Base-by-base conservation (phyloP, 2,113 vertebrate genomes). In the Takifugu bimaculatus region DNA sequence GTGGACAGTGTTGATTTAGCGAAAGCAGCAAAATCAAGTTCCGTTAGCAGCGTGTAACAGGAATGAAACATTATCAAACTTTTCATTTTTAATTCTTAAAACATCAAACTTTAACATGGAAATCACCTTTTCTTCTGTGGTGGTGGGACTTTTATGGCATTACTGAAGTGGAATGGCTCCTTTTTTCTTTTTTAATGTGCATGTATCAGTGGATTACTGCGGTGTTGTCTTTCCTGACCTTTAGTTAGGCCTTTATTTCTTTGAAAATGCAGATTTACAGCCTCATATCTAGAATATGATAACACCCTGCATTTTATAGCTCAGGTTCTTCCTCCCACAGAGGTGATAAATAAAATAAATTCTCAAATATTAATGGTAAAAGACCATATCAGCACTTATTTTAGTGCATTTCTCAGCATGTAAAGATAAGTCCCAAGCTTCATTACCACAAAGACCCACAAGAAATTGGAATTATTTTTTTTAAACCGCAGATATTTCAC, bases 51-150 rank as follows among this genome's bases (percentile, higher is more conserved):
- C 13, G 28, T 50, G 9, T n/a, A 14, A 15, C 2, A 52, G 39
- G 27, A 43, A 15, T 45, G 44, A 39, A 10, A 39, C 2, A 39
- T 6, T 10, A 10, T 6, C 35, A 0, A 44, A 39, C 7, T 44
- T 32, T 15, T 20, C 5, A 6, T 26, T 27, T 48, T 27, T 39
- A 39, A 39, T 39, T 10, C 7, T 9, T 39, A 39, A 39, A 39
- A 39, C 11, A 39, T 39, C 35, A 39, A 39, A 10, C 35, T 39
- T 6, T 10, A 39, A 10, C 35, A 11, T 39, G 35, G 4, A 39
- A 28, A 73, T 78, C 43, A 27, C 20, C 5, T 59, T 52, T 14
- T 60, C n/a, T 50, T 20, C n/a, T 26, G 57, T 27, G 35, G 59
- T 68, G 61, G 44, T 35, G 63, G 4, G 32, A 13, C 11, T 29